A percentile compares a stretch with the other conserved stretches of the same genome.
These are phyloP conservation scores for Ophonus ardosiacus DNA, from an alignment of 2,888 invertebrate genomes.

Conservation along the genomic window DNA sequence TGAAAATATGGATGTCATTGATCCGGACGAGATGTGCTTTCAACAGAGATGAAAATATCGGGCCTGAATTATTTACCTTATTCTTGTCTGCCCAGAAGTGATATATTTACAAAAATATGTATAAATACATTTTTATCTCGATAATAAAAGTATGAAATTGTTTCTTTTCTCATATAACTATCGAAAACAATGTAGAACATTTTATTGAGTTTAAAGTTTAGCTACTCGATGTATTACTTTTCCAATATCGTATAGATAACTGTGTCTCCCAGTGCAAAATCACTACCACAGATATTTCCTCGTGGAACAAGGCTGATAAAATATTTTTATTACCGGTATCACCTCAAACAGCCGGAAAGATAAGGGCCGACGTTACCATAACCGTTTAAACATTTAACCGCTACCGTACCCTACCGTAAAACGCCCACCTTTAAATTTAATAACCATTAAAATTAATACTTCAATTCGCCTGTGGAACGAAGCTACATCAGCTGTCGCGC, in stretches of 20 bases:
- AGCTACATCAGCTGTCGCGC: conserved; percentile 9
- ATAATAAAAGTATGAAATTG: neutral
- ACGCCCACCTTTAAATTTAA: conserved; percentile 37
- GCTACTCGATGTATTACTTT: neutral
- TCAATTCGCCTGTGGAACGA: conserved; percentile 11
- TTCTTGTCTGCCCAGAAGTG: too few species aligned
- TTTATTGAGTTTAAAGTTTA: neutral
- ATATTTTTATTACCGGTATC: conserved; percentile 35
- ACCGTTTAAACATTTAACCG: conserved; percentile 36
- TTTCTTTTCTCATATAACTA: neutral
- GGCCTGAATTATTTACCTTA: too few species aligned
- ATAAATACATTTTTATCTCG: too few species aligned
- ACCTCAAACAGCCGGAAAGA: conserved; percentile 37
- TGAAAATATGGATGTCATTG: too few species aligned
- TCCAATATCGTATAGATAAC: neutral
- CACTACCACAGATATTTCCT: neutral
- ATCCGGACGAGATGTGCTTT: too few species aligned
- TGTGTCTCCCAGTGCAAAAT: neutral
- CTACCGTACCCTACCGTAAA: conserved; percentile 10
- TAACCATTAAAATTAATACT: conserved; percentile 45
- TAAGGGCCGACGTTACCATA: conserved; percentile 28
- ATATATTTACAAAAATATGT: too few species aligned
- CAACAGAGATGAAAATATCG: too few species aligned
- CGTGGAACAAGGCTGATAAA: conserved; percentile 11
- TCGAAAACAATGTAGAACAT: neutral